A percentile compares a stretch with the other conserved stretches of the same genome.
Evolutionary conservation across 2,888 invertebrate genomes (phyloP).

Genomic region (Bellardia bayeri): DNA sequence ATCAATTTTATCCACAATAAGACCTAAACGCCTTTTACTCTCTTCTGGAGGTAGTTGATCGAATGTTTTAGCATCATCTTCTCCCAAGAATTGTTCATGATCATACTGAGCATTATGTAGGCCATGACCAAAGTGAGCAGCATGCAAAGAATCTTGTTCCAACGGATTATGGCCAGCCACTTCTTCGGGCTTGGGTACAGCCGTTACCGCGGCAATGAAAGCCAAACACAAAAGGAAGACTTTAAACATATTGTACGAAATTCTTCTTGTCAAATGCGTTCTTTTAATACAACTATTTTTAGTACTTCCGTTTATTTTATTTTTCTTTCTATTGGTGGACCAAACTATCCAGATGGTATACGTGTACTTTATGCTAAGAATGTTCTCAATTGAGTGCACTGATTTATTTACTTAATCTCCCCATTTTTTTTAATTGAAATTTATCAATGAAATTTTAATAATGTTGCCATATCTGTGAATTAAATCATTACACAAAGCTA

Average conservation of each 20-base stretch:
- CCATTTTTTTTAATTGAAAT: slow-evolving; percentile 11
- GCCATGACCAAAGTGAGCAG: slow-evolving; percentile 90
- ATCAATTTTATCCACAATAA: slow-evolving; percentile 98
- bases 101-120: slow-evolving; percentile 96
- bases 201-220: slow-evolving; percentile 78
- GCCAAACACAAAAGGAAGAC: slow-evolving; percentile 53
- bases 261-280: background rate
- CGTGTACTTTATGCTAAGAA: slow-evolving; percentile 69
- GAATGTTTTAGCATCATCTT: slow-evolving; percentile 96
- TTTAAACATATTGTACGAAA: slow-evolving; percentile 51
- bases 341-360: slow-evolving; percentile 20
- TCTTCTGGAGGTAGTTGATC: slow-evolving; percentile 98
- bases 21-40: slow-evolving; percentile 93
- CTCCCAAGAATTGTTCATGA: slow-evolving; percentile 98
- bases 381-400: slow-evolving; percentile 66
- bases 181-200: slow-evolving; percentile 89
- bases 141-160: slow-evolving; percentile 90
- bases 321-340: slow-evolving; percentile 4
- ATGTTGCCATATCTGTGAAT: background rate
- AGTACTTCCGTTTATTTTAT: slow-evolving; percentile 50
- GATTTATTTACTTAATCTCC: slow-evolving; percentile 38
- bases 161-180: slow-evolving; percentile 85
- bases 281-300: slow-evolving; percentile 15
- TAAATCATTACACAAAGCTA: background rate
- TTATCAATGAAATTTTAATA: slow-evolving; percentile 32